Conservation (phyloP, 1,140 invertebrate species). For the Lepidostoma basale region DNA sequence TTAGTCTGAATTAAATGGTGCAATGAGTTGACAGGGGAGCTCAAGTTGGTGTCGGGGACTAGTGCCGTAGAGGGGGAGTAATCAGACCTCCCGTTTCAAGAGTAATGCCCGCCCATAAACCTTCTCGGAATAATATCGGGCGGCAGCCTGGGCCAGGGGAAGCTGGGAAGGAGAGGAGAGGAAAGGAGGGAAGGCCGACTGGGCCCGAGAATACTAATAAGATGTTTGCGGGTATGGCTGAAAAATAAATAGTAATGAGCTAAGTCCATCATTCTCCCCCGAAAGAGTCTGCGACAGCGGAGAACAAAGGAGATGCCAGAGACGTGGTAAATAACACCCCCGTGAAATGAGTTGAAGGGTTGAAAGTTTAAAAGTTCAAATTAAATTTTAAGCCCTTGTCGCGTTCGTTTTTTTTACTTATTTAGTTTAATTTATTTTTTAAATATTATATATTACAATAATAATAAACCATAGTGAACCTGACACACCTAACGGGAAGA, state of each 20-base stretch:
- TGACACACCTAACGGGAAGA: too few species aligned
- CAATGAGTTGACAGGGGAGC: neutral
- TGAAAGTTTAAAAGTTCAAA: too few species aligned
- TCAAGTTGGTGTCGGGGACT: neutral
- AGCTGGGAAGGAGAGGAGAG: too few species aligned
- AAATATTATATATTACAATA: neutral
- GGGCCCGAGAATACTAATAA: constrained; percentile 8
- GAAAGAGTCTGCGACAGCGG: neutral
- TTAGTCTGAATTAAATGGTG: too few species aligned
- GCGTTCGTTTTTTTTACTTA: neutral
- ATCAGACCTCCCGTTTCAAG: too few species aligned
- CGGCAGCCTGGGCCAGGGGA: neutral
- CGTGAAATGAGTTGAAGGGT: neutral
- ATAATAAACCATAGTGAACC: too few species aligned
- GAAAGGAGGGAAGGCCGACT: too few species aligned
- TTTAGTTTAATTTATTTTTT: neutral
- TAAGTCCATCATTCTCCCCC: neutral
- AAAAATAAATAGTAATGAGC: constrained; percentile 17
- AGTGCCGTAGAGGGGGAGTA: too few species aligned
- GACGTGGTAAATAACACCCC: neutral
- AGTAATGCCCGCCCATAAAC: neutral
- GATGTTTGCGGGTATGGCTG: neutral
- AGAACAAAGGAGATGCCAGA: neutral
- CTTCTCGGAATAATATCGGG: constrained; percentile 2
- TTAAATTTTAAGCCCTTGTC: neutral